These are phyloP conservation scores for Pollachius pollachius DNA, from an alignment of 2,113 vertebrate genomes.

Conservation along the genomic window DNA sequence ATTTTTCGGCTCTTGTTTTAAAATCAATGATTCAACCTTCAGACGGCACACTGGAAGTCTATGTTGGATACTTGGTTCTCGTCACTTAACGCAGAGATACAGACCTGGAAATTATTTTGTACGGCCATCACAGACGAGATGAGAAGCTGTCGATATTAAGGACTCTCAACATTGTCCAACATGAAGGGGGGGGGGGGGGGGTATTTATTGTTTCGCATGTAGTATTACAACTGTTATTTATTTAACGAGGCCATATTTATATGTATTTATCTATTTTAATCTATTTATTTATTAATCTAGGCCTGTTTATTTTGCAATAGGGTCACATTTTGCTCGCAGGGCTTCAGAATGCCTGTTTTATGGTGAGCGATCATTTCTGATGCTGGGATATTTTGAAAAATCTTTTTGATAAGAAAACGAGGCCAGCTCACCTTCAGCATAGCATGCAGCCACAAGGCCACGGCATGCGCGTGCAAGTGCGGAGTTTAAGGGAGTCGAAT, in stretches of 20 bases:
- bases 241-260: slow-evolving; percentile 37
- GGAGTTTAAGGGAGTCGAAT: slow-evolving; percentile 56
- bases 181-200: slow-evolving; percentile 28
- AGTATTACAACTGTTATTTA: slow-evolving; percentile 46
- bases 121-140: too few relatives aligned
- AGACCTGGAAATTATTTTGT: neutral
- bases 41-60: slow-evolving; percentile 12
- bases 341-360: slow-evolving; percentile 9
- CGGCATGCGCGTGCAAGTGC: slow-evolving; percentile 57
- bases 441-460: slow-evolving; percentile 45
- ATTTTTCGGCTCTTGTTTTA: too few relatives aligned
- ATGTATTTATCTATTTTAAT: slow-evolving; percentile 50
- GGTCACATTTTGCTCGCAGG: too few relatives aligned
- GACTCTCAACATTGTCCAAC: neutral
- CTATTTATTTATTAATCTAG: slow-evolving; percentile 13
- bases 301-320: slow-evolving; percentile 2
- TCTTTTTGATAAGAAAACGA: too few relatives aligned
- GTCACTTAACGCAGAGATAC: slow-evolving; percentile 2
- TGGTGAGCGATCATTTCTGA: slow-evolving; percentile 39
- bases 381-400: neutral
- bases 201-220: slow-evolving; percentile 61
- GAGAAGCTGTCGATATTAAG: too few relatives aligned
- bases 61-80: slow-evolving; percentile 31
- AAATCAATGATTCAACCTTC: slow-evolving; percentile 10
- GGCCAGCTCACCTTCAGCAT: slow-evolving; percentile 42